Evolutionary conservation across 2,888 invertebrate genomes (phyloP).

Genomic region (Ectemnius cavifrons): DNA sequence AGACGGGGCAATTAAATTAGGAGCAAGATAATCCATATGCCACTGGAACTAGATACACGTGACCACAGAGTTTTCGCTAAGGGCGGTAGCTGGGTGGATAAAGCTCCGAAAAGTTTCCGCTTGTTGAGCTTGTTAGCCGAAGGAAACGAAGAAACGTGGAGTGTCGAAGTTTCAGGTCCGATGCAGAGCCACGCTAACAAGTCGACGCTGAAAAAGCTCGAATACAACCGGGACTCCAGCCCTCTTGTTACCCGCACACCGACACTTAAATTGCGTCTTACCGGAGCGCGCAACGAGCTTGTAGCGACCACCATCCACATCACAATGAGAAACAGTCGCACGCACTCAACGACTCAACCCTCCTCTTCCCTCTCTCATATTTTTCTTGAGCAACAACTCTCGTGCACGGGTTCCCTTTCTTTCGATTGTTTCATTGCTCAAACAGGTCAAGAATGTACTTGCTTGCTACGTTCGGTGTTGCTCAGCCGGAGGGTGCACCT

Average conservation of each 20-base stretch:
- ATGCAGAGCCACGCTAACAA: conserved; percentile 31
- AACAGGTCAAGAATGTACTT: too few relatives aligned
- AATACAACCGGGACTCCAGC: not conserved
- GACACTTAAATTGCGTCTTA: conserved; percentile 6
- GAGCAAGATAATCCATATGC: not conserved
- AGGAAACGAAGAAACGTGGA: conserved; percentile 14
- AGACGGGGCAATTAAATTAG: conserved; percentile 2
- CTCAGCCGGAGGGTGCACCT: too few relatives aligned
- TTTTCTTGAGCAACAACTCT: too few relatives aligned
- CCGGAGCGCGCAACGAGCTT: not conserved
- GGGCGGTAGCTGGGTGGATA: not conserved
- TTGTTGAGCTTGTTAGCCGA: conserved; percentile 22
- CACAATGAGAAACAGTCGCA: too few relatives aligned
- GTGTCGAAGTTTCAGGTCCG: conserved; percentile 27
- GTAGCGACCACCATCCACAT: too few relatives aligned
- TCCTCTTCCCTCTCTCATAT: too few relatives aligned
- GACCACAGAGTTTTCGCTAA: conserved; percentile 10
- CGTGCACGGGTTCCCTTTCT: too few relatives aligned
- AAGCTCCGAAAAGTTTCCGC: conserved; percentile 14
- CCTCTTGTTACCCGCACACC: conserved; percentile 17
- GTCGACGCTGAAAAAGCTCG: conserved; percentile 22
- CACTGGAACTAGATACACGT: not conserved
- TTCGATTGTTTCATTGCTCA: too few relatives aligned
- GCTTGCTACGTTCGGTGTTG: too few relatives aligned
- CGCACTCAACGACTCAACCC: too few relatives aligned